phyloP scores from a whole-genome alignment of 2,113 vertebrate species.

The Charadrius vociferus region DNA sequence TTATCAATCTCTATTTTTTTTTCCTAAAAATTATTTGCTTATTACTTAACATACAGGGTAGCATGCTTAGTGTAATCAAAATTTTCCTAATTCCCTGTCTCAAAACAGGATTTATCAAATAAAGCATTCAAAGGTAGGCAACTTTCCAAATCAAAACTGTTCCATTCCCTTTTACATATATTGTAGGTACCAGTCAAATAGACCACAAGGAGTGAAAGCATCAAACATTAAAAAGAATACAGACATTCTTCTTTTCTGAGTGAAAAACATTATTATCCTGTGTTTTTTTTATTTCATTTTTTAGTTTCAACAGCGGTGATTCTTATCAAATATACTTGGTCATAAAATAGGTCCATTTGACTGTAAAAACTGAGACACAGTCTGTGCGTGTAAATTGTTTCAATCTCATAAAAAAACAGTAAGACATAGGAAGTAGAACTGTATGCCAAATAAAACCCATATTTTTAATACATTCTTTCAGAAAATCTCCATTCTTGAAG shows the following conservation, averaged over 20 bases:
- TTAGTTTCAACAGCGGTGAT: background rate
- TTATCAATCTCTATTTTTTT: background rate
- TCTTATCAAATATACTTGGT: background rate
- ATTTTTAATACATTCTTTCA: background rate
- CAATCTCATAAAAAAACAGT: background rate
- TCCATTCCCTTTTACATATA: background rate
- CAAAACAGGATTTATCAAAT: background rate
- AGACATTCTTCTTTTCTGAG: background rate
- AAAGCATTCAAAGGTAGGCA: background rate
- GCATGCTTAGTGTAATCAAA: background rate
- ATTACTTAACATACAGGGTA: background rate
- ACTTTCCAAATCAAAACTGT: background rate
- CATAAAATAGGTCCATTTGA: background rate
- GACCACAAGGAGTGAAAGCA: background rate
- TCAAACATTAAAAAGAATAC: background rate
- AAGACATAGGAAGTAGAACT: background rate
- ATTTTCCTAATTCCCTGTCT: background rate
- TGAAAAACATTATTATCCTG: background rate
- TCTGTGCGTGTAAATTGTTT: background rate
- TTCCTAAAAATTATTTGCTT: background rate
- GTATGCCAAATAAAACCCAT: background rate
- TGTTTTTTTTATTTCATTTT: background rate
- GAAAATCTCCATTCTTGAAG: background rate
- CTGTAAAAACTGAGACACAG: background rate
- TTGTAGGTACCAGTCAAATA: background rate